phyloP scores from a whole-genome alignment of 2,888 invertebrate species.

The Metalampra italica region DNA sequence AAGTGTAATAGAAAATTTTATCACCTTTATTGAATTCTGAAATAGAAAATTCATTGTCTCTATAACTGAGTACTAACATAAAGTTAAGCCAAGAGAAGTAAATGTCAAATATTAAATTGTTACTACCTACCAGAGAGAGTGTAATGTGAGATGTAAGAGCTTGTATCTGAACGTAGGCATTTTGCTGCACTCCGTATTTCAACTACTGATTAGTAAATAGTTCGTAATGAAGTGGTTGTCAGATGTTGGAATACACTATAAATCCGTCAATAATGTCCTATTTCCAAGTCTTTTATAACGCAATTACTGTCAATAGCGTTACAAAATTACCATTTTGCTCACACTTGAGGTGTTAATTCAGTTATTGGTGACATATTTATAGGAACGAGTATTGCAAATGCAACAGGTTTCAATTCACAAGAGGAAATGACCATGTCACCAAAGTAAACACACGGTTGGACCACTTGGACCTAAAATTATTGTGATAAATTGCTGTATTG shows the following conservation, averaged over 20 bases:
- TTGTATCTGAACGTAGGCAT: too few relatives aligned
- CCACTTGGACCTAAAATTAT: conserved; percentile 30
- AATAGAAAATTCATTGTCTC: background rate
- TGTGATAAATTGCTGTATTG: conserved; percentile 38
- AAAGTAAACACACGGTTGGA: conserved; percentile 34
- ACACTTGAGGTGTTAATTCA: conserved; percentile 51
- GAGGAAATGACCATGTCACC: conserved; percentile 37
- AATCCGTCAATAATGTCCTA: conserved; percentile 24
- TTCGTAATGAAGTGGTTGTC: conserved; percentile 13
- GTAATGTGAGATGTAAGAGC: too few relatives aligned
- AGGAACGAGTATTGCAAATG: conserved; percentile 37
- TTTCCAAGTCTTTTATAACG: conserved; percentile 31
- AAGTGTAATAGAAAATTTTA: background rate
- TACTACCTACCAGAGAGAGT: too few relatives aligned
- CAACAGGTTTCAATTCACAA: conserved; percentile 32
- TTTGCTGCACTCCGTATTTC: background rate
- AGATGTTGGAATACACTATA: conserved; percentile 28
- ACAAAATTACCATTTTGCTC: conserved; percentile 43
- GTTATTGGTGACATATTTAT: conserved; percentile 47
- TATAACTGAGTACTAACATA: background rate
- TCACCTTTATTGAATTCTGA: too few relatives aligned
- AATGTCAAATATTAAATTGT: too few relatives aligned
- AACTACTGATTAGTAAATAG: background rate
- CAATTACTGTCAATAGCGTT: conserved; percentile 42
- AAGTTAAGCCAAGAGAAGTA: too few relatives aligned